Evolutionary conservation across 2,888 invertebrate species (phyloP), one percentile per base, ranked within the genome.

Genomic region (Caenorhabditis sp.): DNA sequence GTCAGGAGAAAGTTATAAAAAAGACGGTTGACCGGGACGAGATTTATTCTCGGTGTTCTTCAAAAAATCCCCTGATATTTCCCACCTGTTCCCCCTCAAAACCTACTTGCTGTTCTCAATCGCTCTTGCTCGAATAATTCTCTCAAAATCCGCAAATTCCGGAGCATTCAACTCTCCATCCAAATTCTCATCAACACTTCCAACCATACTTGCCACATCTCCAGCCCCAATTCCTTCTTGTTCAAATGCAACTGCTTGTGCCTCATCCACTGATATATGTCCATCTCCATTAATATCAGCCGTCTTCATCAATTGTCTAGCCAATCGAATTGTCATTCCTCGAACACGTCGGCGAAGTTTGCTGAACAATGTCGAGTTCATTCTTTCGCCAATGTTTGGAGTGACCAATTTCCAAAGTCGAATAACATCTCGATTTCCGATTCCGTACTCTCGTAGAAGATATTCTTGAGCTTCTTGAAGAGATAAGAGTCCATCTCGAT

Each of bases 121-220:
- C 0, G 86, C 83, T 58, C 83, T 72, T 1, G 86, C 84, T 27
- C 86, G 63, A 26, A 86, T 82, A 61, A 85, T 85, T 64, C 85
- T 53, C 63, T 84, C 81, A 67, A 85, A 85, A 58, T 85, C 84
- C 17, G 84, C 85, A 67, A 86, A 86, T 59, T 86, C 86, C 21
- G 86, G 86, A 2, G 86, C 86, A 66, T 85, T 86, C 68, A 86
- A 68, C 58, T 85, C 83, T 53, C 85, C 85, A 61, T 86, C 86
- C 69, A 70, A 70, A 43, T 83, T 82, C 27, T 83, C 83, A 60
- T 83, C 83, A 26, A 84, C 83, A 62, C 83, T 82, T 49, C 81
- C 81, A 54, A 86, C 71, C 84, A 86, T 86, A 26, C 82, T 83
- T 27, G 84, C 79, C 8, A 87, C 86, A 61, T 86, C 86, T 3